These are phyloP conservation scores for Gadus chalcogrammus DNA, from an alignment of 2,113 vertebrate genomes.

Conservation along the genomic window DNA sequence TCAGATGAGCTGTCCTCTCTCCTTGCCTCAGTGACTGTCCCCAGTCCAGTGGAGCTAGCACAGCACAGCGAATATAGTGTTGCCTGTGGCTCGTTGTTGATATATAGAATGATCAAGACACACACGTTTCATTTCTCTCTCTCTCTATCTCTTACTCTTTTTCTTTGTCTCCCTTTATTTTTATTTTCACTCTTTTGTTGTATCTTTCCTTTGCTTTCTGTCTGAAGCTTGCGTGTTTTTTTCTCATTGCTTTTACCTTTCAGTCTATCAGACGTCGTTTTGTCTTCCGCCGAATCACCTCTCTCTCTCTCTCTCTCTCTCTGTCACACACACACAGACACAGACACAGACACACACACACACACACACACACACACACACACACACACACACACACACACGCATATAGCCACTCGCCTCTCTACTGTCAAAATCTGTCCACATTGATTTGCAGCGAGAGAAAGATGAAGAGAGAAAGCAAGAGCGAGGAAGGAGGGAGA, in stretches of 20 bases:
- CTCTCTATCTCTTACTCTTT: neutral
- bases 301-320: neutral
- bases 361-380: neutral
- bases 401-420: neutral
- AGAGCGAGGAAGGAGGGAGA: too few species aligned
- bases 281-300: neutral
- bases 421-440: neutral
- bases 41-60: too few species aligned
- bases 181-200: too few species aligned
- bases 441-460: constrained; percentile 3
- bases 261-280: neutral
- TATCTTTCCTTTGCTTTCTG: too few species aligned
- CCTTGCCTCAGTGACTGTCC: too few species aligned
- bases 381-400: neutral
- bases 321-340: neutral
- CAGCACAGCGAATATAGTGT: neutral
- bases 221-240: too few species aligned
- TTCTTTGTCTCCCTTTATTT: neutral
- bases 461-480: too few species aligned
- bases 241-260: too few species aligned
- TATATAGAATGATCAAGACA: neutral
- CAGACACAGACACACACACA: neutral
- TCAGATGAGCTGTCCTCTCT: too few species aligned
- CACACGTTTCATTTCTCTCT: neutral
- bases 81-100: neutral